Percentiles rank a stretch among this genome's conserved stretches.
phyloP scores from a whole-genome alignment of 2,113 vertebrate species.

The Saccopteryx bilineata region DNA sequence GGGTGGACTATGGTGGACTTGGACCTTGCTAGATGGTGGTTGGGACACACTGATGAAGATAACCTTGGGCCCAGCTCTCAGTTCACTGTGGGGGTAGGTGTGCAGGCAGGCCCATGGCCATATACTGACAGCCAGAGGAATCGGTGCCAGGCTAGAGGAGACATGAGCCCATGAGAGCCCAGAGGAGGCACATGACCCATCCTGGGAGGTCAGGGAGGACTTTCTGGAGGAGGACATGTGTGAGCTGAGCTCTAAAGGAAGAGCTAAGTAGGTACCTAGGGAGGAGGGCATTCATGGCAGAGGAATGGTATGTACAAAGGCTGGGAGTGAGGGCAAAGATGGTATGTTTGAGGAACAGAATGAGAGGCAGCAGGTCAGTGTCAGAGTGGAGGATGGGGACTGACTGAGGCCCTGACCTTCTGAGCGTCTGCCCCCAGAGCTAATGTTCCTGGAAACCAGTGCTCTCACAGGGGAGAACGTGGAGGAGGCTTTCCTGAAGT shows the following conservation, averaged over 20 bases:
- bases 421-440: slow-evolving; percentile 84
- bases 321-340: background rate
- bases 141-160: background rate
- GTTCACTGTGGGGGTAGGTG: no score
- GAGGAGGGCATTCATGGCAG: background rate
- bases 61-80: no score
- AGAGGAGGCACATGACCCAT: background rate
- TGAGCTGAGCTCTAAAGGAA: background rate
- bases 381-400: background rate
- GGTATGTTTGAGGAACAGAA: background rate
- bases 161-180: background rate
- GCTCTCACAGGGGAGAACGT: slow-evolving; percentile 96
- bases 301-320: background rate
- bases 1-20: background rate
- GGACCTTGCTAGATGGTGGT: background rate
- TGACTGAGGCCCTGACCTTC: background rate
- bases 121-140: background rate
- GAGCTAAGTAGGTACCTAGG: no score
- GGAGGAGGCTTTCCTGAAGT: slow-evolving; percentile 95
- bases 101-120: background rate
- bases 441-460: slow-evolving; percentile 96
- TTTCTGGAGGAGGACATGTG: background rate
- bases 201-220: background rate
- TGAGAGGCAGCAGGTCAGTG: background rate
- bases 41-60: background rate